phyloP scores from a whole-genome alignment of 1,140 invertebrate species.

The Apolygus lucorum region DNA sequence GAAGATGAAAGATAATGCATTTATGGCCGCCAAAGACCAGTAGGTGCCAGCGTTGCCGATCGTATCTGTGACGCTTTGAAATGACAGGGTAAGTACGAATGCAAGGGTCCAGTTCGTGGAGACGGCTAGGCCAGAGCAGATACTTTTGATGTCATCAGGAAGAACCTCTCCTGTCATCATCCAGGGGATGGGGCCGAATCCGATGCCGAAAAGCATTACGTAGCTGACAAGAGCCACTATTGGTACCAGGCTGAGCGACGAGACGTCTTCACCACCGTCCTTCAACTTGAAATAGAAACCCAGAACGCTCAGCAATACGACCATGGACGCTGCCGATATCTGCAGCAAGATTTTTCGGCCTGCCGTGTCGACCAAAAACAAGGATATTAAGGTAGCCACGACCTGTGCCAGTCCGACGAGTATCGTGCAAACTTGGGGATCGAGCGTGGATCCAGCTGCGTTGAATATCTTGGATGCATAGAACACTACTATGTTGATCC shows the following conservation, averaged over 20 bases:
- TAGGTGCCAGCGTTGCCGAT: slow-evolving; percentile 67
- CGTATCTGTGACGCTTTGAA: slow-evolving; percentile 47
- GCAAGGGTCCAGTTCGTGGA: slow-evolving; percentile 72
- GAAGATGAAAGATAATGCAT: slow-evolving; percentile 60
- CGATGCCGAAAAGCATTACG: slow-evolving; percentile 45
- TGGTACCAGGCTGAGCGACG: slow-evolving; percentile 56
- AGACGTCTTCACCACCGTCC: slow-evolving; percentile 25
- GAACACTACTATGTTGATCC: slow-evolving; percentile 78
- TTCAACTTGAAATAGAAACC: slow-evolving; percentile 34
- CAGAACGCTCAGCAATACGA: slow-evolving; percentile 37
- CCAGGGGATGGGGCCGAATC: slow-evolving; percentile 72
- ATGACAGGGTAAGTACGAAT: slow-evolving; percentile 74
- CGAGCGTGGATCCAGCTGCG: neutral
- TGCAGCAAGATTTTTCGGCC: slow-evolving; percentile 47
- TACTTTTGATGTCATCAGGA: slow-evolving; percentile 63
- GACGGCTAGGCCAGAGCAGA: slow-evolving; percentile 64
- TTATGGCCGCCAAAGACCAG: slow-evolving; percentile 71
- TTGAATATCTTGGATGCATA: slow-evolving; percentile 46
- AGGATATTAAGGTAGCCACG: slow-evolving; percentile 41
- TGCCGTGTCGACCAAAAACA: slow-evolving; percentile 41
- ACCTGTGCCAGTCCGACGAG: slow-evolving; percentile 26
- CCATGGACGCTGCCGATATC: slow-evolving; percentile 43
- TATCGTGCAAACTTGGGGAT: neutral
- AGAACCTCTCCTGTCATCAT: slow-evolving; percentile 72
- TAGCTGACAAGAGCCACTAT: slow-evolving; percentile 48